Conservation (phyloP, 2,797 vertebrate genomes). For the Ctenopoma kingsleyae region DNA sequence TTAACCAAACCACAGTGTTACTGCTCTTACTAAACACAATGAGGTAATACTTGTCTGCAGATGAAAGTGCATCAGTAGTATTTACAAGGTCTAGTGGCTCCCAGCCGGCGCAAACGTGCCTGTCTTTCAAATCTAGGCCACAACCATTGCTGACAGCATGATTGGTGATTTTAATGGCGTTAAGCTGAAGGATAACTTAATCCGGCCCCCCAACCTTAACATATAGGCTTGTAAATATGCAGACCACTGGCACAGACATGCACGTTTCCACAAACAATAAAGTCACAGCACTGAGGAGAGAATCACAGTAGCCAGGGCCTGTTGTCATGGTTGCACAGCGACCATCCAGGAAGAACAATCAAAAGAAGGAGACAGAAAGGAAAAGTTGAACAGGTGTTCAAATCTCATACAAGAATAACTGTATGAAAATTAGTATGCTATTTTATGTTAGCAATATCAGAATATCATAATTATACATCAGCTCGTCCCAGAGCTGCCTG, state of each 20-base stretch:
- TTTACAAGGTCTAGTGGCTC: conserved; percentile 65
- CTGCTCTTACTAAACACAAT: conserved; percentile 61
- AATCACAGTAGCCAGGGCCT: conserved; percentile 5
- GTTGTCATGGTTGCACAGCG: conserved; percentile 62
- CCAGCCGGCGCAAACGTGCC: conserved; percentile 57
- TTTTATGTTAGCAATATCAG: neutral
- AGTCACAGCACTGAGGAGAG: conserved; percentile 9
- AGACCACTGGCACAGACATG: conserved; percentile 10
- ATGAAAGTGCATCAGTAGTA: conserved; percentile 65
- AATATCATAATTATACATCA: neutral
- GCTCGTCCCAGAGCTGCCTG: neutral
- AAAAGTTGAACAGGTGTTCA: conserved; percentile 40
- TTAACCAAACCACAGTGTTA: conserved; percentile 54
- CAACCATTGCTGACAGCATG: conserved; percentile 62
- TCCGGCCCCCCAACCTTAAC: conserved; percentile 49
- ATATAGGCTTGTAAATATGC: conserved; percentile 36
- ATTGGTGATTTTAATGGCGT: conserved; percentile 81
- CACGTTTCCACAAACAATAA: conserved; percentile 17
- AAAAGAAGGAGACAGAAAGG: neutral
- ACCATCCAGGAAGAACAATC: conserved; percentile 11
- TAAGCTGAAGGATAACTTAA: conserved; percentile 76
- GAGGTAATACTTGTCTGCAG: conserved; percentile 48
- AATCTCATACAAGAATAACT: conserved; percentile 24
- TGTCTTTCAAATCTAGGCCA: conserved; percentile 81
- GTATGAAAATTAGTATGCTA: conserved; percentile 12